phyloP scores from a whole-genome alignment of 2,888 invertebrate genomes.

The Meloe dianella region DNA sequence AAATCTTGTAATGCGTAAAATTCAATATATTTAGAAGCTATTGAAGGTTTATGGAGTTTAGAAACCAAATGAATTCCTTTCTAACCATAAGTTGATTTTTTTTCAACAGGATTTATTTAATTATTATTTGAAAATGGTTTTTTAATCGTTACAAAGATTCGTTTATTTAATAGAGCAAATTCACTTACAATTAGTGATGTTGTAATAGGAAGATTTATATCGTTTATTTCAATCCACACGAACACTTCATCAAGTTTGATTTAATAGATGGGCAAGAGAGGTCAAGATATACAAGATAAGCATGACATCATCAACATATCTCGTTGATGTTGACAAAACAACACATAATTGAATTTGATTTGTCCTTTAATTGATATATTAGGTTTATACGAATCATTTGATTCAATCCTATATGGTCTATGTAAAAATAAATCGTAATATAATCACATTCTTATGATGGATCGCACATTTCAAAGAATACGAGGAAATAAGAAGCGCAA shows the following conservation, averaged over 20 bases:
- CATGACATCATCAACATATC: background rate
- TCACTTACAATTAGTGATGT: conserved; percentile 1
- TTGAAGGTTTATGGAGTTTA: background rate
- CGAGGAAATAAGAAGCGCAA: background rate
- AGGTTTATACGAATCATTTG: background rate
- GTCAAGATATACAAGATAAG: background rate
- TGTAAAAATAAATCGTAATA: background rate
- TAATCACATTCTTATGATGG: background rate
- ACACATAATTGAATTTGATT: background rate
- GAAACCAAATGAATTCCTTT: background rate
- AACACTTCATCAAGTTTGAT: background rate
- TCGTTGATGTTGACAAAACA: conserved; percentile 3
- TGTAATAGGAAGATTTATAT: background rate
- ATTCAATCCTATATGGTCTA: background rate
- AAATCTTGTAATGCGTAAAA: background rate
- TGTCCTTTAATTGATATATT: background rate
- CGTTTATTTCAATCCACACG: background rate
- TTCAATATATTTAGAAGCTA: background rate
- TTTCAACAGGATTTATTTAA: background rate
- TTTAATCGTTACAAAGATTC: too few species aligned
- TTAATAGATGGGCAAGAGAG: background rate
- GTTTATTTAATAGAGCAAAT: background rate
- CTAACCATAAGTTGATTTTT: background rate
- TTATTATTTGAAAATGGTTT: background rate
- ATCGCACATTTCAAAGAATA: background rate